Conservation (phyloP, 2,888 invertebrate genomes). For the Euclidia mi region DNA sequence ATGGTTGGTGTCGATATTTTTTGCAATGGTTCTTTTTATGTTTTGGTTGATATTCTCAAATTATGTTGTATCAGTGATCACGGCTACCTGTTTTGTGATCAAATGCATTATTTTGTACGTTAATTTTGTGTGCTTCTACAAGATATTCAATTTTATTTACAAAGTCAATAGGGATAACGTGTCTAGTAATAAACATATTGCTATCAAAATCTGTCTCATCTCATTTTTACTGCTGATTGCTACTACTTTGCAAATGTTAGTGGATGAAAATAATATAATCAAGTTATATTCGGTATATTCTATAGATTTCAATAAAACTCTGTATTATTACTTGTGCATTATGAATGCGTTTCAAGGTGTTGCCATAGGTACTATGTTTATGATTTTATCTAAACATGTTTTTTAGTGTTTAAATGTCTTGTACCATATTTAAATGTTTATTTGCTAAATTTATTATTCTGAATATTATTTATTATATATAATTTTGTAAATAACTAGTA, state of each 20-base stretch:
- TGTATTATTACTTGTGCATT: conserved; percentile 8
- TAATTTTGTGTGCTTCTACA: background rate
- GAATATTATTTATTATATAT: too few relatives aligned
- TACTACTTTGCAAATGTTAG: conserved; percentile 1
- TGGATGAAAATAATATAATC: conserved; percentile 14
- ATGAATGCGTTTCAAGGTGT: conserved; percentile 18
- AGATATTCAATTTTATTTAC: conserved; percentile 3
- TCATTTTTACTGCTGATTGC: background rate
- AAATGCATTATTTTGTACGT: conserved; percentile 10
- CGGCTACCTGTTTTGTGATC: conserved; percentile 2
- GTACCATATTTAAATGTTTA: too few relatives aligned
- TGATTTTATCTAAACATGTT: conserved; percentile 7
- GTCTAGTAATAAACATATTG: background rate
- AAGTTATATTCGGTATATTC: conserved; percentile 17
- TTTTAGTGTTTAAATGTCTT: too few relatives aligned
- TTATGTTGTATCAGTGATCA: conserved; percentile 2
- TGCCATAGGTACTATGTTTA: conserved; percentile 2
- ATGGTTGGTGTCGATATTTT: conserved; percentile 2
- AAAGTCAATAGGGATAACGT: background rate
- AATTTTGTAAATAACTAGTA: too few relatives aligned
- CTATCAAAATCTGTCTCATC: conserved; percentile 3
- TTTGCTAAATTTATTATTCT: too few relatives aligned
- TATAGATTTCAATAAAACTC: background rate
- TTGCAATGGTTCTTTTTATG: background rate
- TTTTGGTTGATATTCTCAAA: conserved; percentile 7